phyloP scores from a whole-genome alignment of 2,797 vertebrate species.

The Falco naumanni region DNA sequence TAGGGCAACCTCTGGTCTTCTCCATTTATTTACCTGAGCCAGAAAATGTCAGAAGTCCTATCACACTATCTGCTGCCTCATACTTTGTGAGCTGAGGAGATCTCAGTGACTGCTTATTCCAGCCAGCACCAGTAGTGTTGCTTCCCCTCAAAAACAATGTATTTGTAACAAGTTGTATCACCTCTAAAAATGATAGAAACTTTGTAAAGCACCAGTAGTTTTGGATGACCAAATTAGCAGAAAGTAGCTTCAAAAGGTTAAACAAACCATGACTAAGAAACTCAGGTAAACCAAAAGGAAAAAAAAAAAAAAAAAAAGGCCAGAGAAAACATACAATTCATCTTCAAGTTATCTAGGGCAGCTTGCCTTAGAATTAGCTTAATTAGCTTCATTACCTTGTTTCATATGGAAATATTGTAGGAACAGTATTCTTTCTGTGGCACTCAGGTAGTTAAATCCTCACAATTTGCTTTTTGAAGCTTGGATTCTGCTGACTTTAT shows the following conservation, averaged over 20 bases:
- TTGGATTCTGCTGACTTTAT: slow-evolving; percentile 82
- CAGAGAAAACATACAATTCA: background rate
- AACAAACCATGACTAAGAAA: background rate
- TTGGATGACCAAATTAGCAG: background rate
- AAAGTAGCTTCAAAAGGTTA: background rate
- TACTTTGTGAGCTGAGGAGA: background rate
- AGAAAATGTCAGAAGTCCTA: background rate
- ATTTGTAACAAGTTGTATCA: background rate
- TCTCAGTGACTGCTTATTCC: background rate
- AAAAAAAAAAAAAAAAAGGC: background rate
- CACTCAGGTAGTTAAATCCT: slow-evolving; percentile 78
- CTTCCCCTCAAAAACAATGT: background rate
- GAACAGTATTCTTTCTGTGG: slow-evolving; percentile 55
- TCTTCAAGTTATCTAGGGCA: slow-evolving; percentile 38
- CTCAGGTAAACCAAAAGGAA: background rate
- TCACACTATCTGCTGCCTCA: background rate
- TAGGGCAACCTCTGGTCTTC: background rate
- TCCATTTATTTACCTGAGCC: background rate
- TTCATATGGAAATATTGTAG: slow-evolving; percentile 61
- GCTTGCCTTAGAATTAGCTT: slow-evolving; percentile 40
- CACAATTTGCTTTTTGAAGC: slow-evolving; percentile 79
- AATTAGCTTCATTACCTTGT: slow-evolving; percentile 51
- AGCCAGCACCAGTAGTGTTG: background rate
- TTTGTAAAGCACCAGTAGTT: background rate
- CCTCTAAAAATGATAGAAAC: background rate